Base-by-base conservation (phyloP, 64 coral and sea anemone species). In the Trachythela sp. region DNA sequence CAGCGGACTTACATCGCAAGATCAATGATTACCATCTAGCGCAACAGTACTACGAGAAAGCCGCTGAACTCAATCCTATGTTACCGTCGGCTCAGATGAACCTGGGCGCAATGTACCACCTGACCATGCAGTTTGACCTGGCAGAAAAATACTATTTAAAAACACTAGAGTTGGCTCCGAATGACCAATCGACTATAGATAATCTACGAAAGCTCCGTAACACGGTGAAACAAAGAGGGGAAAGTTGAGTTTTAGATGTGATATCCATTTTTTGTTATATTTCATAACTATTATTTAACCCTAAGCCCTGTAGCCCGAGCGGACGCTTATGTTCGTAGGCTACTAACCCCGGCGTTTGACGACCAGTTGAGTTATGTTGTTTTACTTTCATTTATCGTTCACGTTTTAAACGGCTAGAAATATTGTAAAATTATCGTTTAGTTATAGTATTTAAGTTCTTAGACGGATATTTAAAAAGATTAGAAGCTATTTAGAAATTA, bases 51-150 rank as follows among this genome's bases (percentile, higher is more conserved):
- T 80, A 80, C 75, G 17, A 80, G 33, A 80, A 37, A 35, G 75
- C 75, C 75, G 75, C 75, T 80, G 75, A 9, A 17, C 31, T 80
- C 15, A 35, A 80, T 37, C 75, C 75, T 35, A 39, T 2, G 15
- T 80, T 36, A 80, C 75, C 75, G 32, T 80, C 75, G 75, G 75
- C 75, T 35, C 75, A 36, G 30, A 80, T 80, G 75, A 80, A 80
- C 30, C 37, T 80, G 31, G 75, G 33, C 30, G 75, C 75, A 39
- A 80, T 80, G 75, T 80, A 80, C 33, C 75, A 80, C 33, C 37
- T 80, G 26, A 30, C 30, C 33, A 39, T 17, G 31, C 13, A 80
- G 33, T 80, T 37, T 30, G 32, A 80, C 2, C 30, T 37, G 20
- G 75, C 75, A 6, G 75, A 80, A 35, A 80, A 80, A 37, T 80